Evolutionary conservation across 2,888 invertebrate species (phyloP), one percentile per base, ranked within the genome.

Genomic region (Apodemia duryi): DNA sequence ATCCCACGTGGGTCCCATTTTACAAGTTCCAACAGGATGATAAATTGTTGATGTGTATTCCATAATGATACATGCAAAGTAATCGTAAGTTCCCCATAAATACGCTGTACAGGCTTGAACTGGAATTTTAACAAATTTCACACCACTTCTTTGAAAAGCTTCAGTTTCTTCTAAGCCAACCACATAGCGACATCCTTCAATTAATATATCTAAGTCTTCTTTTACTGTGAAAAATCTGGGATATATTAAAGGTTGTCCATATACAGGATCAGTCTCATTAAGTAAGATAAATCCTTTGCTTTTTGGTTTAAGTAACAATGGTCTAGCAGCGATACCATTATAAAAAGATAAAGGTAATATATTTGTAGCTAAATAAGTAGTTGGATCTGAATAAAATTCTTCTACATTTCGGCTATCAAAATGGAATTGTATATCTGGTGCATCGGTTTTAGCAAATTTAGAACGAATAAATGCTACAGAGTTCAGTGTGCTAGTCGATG

Each of bases 201-300:
- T 81, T 72, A 95, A 88, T 11, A 91, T 86, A 62, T 93, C 86
- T 6, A 95, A 71, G 76, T 97, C 96, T 63, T 93, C 90, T 72
- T 92, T 87, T n/a, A 93, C 92, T 0, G 93, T 93, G 66, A 95
- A 95, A 65, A 94, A 95, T 71, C 94, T 94, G 0, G 97, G 94
- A 75, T 95, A 94, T 70, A 97, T 95, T 65, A 95, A 81, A 0
- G 97, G 97, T 63, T 93, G 92, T 0, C 96, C 95, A 77, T 93
- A 94, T 64, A 94, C 77, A 0, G 97, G 97, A 85, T 97, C 94
- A 0, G 94, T 93, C 0, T 92, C 85, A 73, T 95, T 95, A 1
- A 97, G 82, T 67, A 90, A 75, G 13, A 95, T 78, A 62, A 84
- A 89, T 0, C 95, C 95, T 79, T 93, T 86, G 71, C 95, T 95